Evolutionary conservation across 2,797 vertebrate genomes (phyloP).

Genomic region (Jordanella pulchra): DNA sequence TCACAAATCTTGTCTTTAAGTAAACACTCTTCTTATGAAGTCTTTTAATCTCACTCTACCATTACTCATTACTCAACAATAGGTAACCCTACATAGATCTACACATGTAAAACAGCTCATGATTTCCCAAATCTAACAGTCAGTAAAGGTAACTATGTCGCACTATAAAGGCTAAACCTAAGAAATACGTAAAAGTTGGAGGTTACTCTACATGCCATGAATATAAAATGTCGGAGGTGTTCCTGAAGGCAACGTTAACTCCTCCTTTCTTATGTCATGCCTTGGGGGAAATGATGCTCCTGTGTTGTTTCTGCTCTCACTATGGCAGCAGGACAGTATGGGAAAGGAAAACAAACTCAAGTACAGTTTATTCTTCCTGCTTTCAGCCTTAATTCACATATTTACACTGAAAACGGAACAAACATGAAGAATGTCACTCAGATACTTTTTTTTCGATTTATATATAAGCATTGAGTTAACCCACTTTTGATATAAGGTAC

Average conservation of each 20-base stretch:
- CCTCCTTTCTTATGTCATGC: slow-evolving; percentile 40
- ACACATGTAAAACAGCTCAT: neutral
- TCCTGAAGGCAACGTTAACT: slow-evolving; percentile 55
- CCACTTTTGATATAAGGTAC: neutral
- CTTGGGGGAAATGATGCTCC: slow-evolving; percentile 49
- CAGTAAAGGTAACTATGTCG: no score
- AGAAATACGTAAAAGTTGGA: neutral
- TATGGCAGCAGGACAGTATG: slow-evolving; percentile 45
- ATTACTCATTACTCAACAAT: neutral
- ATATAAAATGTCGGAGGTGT: neutral
- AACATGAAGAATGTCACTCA: neutral
- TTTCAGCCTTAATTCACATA: slow-evolving; percentile 5
- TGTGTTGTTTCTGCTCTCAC: slow-evolving; percentile 43
- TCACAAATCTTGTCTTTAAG: neutral
- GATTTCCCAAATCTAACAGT: neutral
- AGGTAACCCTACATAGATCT: no score
- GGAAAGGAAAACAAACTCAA: slow-evolving; percentile 31
- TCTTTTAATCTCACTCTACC: no score
- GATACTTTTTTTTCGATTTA: neutral
- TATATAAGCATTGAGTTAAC: neutral
- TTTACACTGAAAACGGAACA: neutral
- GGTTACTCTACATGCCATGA: neutral
- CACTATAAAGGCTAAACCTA: no score
- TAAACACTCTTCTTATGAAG: no score
- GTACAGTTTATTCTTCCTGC: neutral